phyloP scores from a whole-genome alignment of 2,797 vertebrate species.

The Rousettus madagascariensis region DNA sequence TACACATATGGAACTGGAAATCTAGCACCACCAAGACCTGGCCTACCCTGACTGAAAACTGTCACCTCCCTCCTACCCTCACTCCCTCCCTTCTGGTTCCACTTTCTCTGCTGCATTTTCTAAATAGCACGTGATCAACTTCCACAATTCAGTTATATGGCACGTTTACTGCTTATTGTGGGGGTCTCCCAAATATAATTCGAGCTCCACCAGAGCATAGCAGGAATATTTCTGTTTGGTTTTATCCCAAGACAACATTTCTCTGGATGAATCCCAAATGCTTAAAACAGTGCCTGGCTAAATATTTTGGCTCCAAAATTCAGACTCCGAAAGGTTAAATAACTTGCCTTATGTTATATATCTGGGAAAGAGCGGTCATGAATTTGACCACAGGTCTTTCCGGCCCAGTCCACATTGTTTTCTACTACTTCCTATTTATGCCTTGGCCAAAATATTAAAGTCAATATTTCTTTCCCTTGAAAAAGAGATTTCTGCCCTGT shows the following conservation, averaged over 20 bases:
- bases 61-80: neutral
- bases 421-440: neutral
- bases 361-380: neutral
- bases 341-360: neutral
- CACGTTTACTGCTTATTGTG: neutral
- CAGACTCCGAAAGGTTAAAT: neutral
- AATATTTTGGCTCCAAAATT: neutral
- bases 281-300: neutral
- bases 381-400: neutral
- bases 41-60: neutral
- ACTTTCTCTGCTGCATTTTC: neutral
- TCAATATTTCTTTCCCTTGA: neutral
- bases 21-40: neutral
- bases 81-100: too few relatives aligned
- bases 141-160: neutral
- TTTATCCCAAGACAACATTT: neutral
- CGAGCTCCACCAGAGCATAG: neutral
- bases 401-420: neutral
- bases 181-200: neutral
- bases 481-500: neutral
- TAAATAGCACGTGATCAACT: neutral
- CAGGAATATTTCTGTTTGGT: neutral
- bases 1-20: neutral
- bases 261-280: neutral
- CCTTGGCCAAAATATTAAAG: constrained; percentile 1